Conservation (phyloP, 1,140 invertebrate genomes). For the Riptortus pedestris region DNA sequence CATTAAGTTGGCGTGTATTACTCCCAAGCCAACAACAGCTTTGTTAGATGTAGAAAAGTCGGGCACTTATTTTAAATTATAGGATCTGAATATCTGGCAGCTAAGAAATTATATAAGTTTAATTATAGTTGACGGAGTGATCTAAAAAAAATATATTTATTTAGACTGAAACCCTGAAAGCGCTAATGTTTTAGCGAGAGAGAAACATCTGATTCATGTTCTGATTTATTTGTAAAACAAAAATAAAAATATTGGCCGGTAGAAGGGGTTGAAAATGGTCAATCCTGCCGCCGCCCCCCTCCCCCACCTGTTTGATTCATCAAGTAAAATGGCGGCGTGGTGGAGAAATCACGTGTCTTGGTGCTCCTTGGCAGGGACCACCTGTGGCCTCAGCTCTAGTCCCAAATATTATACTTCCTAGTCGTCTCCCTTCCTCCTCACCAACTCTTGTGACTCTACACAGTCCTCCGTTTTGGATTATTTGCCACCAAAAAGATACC, state of each 20-base stretch:
- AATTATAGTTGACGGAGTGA: neutral
- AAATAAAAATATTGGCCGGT: too few relatives aligned
- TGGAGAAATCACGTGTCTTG: neutral
- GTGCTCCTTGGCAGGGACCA: neutral
- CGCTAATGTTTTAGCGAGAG: neutral
- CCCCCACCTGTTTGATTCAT: slow-evolving; percentile 3
- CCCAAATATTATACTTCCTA: too few relatives aligned
- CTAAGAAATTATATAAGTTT: neutral
- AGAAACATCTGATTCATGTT: neutral
- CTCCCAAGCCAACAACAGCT: too few relatives aligned
- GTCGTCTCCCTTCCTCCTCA: neutral
- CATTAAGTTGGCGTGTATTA: too few relatives aligned
- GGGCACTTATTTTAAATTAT: too few relatives aligned
- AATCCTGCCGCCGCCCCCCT: neutral
- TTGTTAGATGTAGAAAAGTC: too few relatives aligned
- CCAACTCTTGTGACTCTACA: neutral
- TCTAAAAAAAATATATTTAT: neutral
- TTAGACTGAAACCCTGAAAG: neutral
- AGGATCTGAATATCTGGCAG: too few relatives aligned
- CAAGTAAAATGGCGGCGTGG: neutral
- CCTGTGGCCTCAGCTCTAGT: too few relatives aligned
- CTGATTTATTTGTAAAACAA: neutral
- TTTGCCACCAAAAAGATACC: neutral
- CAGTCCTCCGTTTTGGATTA: neutral
- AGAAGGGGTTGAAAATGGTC: too few relatives aligned